Evolutionary conservation across 1,140 invertebrate species (phyloP), one percentile per base, ranked within the genome.

Genomic region (Hycleus cichorii): DNA sequence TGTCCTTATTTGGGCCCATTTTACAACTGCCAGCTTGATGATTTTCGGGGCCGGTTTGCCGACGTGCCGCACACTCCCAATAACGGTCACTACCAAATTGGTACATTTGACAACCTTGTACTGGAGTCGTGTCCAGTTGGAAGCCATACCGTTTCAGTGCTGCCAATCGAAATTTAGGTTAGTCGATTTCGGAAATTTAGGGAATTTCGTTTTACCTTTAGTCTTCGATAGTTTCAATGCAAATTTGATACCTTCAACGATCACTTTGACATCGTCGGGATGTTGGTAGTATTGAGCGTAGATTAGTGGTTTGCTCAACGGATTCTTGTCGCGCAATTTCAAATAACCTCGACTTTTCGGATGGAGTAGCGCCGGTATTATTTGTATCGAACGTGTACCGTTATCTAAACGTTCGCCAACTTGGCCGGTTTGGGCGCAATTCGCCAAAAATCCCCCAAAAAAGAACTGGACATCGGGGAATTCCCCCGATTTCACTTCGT

Each of bases 381-480:
- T 82, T 69, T 84, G 81, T 18, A 85, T 78, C 24, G 72, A 64
- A 10, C 72, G 58, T 67, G 80, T 78, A n/a, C 77, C 80, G 59
- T 84, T 82, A 42, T 81, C 81, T 2, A 84, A 76, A 40, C 81
- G 76, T 68, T 90, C 88, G 0, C 88, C 88, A 4, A 90, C 87
- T 81, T 89, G 88, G n/a, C 89, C 89, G 0, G 88, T 91, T 67
- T 84, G 82, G 4, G 88, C 87, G 64, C 89, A 91, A 66, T 89
- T 86, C 0, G 89, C 89, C 43, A 90, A 73, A 67, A 89, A 91
- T 0, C 89, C 89, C 5, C 89, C 84, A 68, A 93, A 93, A 75
- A 92, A 93, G 39, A 88, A 79, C 69, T 95, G 91, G 0, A 93
- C 74, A 68, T 95, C 92, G 0, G 91, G 91, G 68, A 86, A 81